These are phyloP conservation scores for Clarias macrocephalus DNA, from an alignment of 2,113 vertebrate species.

Conservation along the genomic window DNA sequence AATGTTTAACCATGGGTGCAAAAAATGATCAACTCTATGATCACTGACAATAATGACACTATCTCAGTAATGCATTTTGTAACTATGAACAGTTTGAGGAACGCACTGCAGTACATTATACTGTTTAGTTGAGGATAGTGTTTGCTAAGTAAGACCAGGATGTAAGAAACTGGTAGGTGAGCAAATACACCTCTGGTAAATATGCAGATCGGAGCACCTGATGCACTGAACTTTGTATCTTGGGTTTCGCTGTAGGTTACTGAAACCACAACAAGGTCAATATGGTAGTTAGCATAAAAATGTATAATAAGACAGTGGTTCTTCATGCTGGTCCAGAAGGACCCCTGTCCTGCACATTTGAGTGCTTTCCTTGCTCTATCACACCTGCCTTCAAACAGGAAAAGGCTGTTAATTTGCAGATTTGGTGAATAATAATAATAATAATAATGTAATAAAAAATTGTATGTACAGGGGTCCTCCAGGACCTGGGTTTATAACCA, in stretches of 20 bases:
- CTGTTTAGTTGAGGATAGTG: constrained; percentile 10
- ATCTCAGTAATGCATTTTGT: background rate
- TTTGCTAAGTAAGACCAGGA: constrained; percentile 68
- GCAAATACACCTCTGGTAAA: constrained; percentile 72
- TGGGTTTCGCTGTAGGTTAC: background rate
- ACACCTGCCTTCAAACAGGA: no score
- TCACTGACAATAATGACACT: background rate
- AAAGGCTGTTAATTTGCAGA: no score
- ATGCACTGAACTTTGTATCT: constrained; percentile 40
- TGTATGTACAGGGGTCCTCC: no score
- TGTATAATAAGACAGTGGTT: no score
- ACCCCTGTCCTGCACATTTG: no score
- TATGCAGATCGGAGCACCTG: constrained; percentile 52
- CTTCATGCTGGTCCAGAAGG: no score
- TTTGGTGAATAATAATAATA: no score
- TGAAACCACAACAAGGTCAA: background rate
- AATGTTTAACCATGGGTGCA: background rate
- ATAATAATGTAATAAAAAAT: no score
- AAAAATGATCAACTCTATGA: background rate
- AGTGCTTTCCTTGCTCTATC: no score
- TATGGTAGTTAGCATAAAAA: background rate
- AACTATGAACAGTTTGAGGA: background rate
- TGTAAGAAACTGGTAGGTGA: constrained; percentile 61
- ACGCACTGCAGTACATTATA: background rate
- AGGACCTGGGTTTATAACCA: no score